phyloP scores from a whole-genome alignment of 2,113 vertebrate species.

The Lagopus muta region DNA sequence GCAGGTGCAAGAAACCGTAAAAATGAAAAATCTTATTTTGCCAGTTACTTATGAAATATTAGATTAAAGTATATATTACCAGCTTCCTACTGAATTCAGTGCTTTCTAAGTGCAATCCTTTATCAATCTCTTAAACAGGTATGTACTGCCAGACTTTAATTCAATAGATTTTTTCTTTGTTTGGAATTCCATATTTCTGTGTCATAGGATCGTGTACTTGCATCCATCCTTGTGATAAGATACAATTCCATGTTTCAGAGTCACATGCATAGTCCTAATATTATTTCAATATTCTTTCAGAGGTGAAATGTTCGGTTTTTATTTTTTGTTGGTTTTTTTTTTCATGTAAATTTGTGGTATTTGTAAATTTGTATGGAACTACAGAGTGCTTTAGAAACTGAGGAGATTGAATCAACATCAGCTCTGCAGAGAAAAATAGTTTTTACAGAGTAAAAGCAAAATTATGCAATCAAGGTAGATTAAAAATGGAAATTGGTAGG shows the following conservation, averaged over 20 bases:
- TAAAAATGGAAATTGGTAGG: neutral
- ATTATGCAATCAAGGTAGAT: neutral
- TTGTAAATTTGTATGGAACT: neutral
- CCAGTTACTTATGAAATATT: conserved; percentile 33
- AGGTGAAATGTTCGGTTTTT: neutral
- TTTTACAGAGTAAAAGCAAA: neutral
- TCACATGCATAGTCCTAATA: neutral
- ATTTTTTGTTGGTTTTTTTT: neutral
- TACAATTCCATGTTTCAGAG: neutral
- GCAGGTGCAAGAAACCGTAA: conserved; percentile 29
- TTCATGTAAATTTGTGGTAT: neutral
- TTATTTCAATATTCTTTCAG: neutral
- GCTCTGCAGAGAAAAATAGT: neutral
- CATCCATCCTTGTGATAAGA: neutral
- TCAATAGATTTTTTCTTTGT: neutral
- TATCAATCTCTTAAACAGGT: neutral
- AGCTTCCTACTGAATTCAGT: neutral
- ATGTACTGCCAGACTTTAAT: neutral
- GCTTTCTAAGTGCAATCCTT: neutral
- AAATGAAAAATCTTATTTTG: conserved; percentile 45
- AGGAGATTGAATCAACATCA: neutral
- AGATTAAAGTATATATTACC: conserved; percentile 9
- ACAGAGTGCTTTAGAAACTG: neutral
- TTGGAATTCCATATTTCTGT: neutral
- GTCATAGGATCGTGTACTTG: neutral